phyloP scores from a whole-genome alignment of 2,888 invertebrate genomes.

The Apeira syringaria region DNA sequence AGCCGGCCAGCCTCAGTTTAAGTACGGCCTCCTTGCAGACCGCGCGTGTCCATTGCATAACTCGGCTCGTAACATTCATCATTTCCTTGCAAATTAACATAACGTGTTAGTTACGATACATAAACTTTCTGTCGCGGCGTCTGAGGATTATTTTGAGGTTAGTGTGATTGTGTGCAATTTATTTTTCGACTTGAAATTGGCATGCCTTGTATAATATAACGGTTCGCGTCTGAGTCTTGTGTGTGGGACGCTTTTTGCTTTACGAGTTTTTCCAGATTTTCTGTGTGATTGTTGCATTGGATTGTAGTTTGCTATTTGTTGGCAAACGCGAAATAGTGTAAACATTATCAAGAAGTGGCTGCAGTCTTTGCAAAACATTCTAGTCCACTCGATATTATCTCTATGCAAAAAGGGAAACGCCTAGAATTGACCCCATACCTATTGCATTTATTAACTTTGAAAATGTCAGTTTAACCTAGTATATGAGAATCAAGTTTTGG shows the following conservation, averaged over 20 bases:
- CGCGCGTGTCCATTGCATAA: slow-evolving; percentile 31
- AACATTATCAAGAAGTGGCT: too few relatives aligned
- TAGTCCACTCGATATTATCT: too few relatives aligned
- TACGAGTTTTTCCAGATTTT: slow-evolving; percentile 16
- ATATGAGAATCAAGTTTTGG: too few relatives aligned
- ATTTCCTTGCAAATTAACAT: slow-evolving; percentile 25
- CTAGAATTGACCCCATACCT: too few relatives aligned
- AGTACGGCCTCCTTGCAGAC: slow-evolving; percentile 29
- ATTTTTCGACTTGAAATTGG: slow-evolving; percentile 19
- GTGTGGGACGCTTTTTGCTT: slow-evolving; percentile 26
- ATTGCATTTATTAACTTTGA: too few relatives aligned
- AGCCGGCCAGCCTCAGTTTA: slow-evolving; percentile 40
- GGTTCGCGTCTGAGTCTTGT: slow-evolving; percentile 16
- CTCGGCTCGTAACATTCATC: slow-evolving; percentile 15
- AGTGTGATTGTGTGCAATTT: slow-evolving; percentile 17
- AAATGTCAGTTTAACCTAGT: too few relatives aligned
- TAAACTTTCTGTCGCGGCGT: slow-evolving; percentile 15
- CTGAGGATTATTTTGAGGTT: slow-evolving; percentile 28
- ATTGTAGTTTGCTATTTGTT: background rate
- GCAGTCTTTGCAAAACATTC: too few relatives aligned
- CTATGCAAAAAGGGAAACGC: too few relatives aligned
- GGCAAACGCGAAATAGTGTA: too few relatives aligned
- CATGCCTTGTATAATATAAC: slow-evolving; percentile 27
- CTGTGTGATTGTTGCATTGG: background rate
- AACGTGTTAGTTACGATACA: slow-evolving; percentile 13